Evolutionary conservation across 2,888 invertebrate species (phyloP).

Genomic region (Cheilosia impressa): DNA sequence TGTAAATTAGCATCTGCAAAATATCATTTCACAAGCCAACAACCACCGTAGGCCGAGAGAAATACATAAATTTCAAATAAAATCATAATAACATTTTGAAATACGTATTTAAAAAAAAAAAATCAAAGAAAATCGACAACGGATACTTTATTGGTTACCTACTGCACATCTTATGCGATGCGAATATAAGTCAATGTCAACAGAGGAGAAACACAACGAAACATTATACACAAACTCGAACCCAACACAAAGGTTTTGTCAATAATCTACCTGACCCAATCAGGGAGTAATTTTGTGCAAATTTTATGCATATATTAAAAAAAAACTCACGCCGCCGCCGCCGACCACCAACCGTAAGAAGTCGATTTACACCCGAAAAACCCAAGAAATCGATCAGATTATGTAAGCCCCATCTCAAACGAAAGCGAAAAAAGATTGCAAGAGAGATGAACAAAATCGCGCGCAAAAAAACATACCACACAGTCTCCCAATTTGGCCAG

Average conservation of each 20-base stretch:
- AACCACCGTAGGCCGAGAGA: slow-evolving; percentile 28
- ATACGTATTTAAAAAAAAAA: slow-evolving; percentile 8
- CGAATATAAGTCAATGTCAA: slow-evolving; percentile 66
- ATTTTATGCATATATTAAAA: slow-evolving; percentile 56
- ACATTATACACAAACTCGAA: slow-evolving; percentile 17
- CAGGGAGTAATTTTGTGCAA: slow-evolving; percentile 63
- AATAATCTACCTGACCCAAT: slow-evolving; percentile 53
- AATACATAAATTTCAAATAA: slow-evolving; percentile 21
- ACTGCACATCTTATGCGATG: slow-evolving; percentile 20
- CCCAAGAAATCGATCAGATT: slow-evolving; percentile 46
- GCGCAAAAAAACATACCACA: slow-evolving; percentile 6
- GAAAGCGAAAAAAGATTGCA: slow-evolving; percentile 23
- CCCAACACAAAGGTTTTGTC: slow-evolving; percentile 29
- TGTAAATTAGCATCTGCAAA: background rate
- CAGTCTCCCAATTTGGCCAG: slow-evolving; percentile 18
- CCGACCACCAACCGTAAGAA: slow-evolving; percentile 24
- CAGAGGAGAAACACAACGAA: slow-evolving; percentile 10
- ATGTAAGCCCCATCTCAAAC: slow-evolving; percentile 27
- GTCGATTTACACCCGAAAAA: slow-evolving; percentile 4
- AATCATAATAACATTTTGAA: slow-evolving; percentile 39
- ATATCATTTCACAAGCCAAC: slow-evolving; percentile 41
- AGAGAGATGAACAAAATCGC: slow-evolving; percentile 15
- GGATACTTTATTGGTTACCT: slow-evolving; percentile 16
- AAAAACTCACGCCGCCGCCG: background rate
- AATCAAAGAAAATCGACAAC: slow-evolving; percentile 9